Percentiles rank a stretch among this genome's conserved stretches.
Evolutionary conservation across 2,113 vertebrate species (phyloP).

Genomic region (Trematomus loennbergii): DNA sequence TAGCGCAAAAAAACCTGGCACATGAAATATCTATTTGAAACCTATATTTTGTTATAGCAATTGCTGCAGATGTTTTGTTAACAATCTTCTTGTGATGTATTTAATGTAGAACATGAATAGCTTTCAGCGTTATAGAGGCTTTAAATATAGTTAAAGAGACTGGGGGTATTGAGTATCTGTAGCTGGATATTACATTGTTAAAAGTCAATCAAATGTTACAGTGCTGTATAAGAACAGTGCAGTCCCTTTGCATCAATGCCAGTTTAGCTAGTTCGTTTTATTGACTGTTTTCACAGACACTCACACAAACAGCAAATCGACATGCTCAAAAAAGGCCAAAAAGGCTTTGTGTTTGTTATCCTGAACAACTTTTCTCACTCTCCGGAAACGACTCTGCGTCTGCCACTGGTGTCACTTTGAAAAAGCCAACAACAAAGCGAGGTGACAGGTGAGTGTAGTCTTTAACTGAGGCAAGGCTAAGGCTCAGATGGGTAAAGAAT

Average conservation of each 20-base stretch:
- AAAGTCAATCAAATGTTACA: not conserved
- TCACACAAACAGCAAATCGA: conserved; percentile 21
- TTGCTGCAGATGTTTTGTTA: too few relatives aligned
- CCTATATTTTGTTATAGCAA: too few relatives aligned
- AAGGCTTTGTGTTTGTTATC: conserved; percentile 34
- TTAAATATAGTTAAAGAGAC: not conserved
- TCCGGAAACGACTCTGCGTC: conserved; percentile 13
- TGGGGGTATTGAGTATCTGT: not conserved
- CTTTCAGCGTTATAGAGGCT: too few relatives aligned
- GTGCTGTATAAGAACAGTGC: too few relatives aligned
- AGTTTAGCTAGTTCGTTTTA: conserved; percentile 12
- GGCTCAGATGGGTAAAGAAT: not conserved
- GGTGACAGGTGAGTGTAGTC: conserved; percentile 30
- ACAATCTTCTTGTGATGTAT: too few relatives aligned
- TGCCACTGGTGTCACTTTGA: conserved; percentile 22
- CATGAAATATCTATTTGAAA: not conserved
- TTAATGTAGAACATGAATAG: too few relatives aligned
- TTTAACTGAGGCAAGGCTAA: not conserved
- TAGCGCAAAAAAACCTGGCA: not conserved
- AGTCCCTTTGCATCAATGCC: conserved; percentile 1
- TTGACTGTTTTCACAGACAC: conserved; percentile 10
- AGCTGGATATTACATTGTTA: not conserved
- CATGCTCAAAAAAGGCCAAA: conserved; percentile 26
- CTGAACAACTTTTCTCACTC: conserved; percentile 25
- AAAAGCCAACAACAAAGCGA: conserved; percentile 4